These are phyloP conservation scores for Aegithalos caudatus DNA, from an alignment of 2,113 vertebrate species.

Conservation along the genomic window DNA sequence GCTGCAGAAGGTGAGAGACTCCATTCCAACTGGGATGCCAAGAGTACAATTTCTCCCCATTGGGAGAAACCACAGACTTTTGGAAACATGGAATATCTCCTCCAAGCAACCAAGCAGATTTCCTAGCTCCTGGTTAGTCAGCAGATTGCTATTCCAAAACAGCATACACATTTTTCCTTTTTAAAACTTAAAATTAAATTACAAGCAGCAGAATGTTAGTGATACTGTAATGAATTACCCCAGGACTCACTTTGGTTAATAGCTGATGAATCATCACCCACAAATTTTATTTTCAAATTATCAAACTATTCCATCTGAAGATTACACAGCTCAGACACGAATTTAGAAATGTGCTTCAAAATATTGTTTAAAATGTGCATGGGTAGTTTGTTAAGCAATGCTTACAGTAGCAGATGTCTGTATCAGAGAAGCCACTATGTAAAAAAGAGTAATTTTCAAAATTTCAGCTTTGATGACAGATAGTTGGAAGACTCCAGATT, in stretches of 20 bases:
- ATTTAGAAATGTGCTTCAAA: not conserved
- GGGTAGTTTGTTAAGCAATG: not conserved
- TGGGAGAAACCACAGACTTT: not conserved
- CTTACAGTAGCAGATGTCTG: not conserved
- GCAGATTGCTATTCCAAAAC: not conserved
- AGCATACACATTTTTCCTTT: not conserved
- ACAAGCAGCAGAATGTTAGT: not conserved
- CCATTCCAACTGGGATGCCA: not conserved
- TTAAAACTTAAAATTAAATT: not conserved
- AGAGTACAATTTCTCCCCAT: not conserved
- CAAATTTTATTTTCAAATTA: not conserved
- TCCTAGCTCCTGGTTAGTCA: not conserved
- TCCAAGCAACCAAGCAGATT: not conserved
- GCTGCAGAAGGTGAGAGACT: not conserved
- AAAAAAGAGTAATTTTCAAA: not conserved
- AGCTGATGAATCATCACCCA: not conserved
- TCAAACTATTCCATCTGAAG: not conserved
- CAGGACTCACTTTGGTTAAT: not conserved
- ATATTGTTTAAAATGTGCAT: not conserved
- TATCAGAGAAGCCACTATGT: not conserved
- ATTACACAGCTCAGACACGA: not conserved
- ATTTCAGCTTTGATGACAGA: not conserved
- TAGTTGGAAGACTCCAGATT: rapidly evolving
- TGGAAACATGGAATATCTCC: not conserved
- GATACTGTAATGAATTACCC: not conserved